These are phyloP conservation scores for Callitettix versicolor DNA, from an alignment of 1,140 invertebrate species.

Conservation along the genomic window DNA sequence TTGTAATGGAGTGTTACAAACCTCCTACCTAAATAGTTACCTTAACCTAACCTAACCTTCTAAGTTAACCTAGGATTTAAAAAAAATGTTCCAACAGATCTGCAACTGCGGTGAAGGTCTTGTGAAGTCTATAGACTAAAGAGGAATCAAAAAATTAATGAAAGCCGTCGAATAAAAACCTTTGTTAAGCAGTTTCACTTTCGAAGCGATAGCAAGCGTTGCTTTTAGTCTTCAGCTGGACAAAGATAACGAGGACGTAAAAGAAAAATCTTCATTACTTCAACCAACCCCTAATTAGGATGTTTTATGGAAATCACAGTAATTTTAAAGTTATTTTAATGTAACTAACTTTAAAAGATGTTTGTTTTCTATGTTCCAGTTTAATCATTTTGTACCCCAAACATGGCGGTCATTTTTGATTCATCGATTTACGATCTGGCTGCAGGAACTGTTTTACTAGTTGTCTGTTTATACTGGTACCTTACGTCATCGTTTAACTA, in stretches of 20 bases:
- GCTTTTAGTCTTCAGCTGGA: constrained; percentile 19
- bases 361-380: too few relatives aligned
- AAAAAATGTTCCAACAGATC: constrained; percentile 26
- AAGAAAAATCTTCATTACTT: too few relatives aligned
- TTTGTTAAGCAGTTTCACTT: constrained; percentile 7
- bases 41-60: too few relatives aligned
- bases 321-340: too few relatives aligned
- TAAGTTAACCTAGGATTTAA: too few relatives aligned
- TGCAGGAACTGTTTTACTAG: neutral
- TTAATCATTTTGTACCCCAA: neutral
- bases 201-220: constrained; percentile 20
- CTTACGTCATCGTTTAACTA: constrained; percentile 35
- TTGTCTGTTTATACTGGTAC: constrained; percentile 29
- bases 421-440: neutral
- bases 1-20: too few relatives aligned
- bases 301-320: too few relatives aligned
- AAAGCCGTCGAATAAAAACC: constrained; percentile 4
- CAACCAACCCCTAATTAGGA: too few relatives aligned
- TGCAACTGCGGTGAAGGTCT: constrained; percentile 25
- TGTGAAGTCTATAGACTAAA: constrained; percentile 23
- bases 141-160: too few relatives aligned
- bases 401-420: neutral
- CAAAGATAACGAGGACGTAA: constrained; percentile 7
- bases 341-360: too few relatives aligned
- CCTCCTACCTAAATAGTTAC: too few relatives aligned